Evolutionary conservation across 1,140 invertebrate genomes (phyloP).

Genomic region (Holcopasites calliopsidis): DNA sequence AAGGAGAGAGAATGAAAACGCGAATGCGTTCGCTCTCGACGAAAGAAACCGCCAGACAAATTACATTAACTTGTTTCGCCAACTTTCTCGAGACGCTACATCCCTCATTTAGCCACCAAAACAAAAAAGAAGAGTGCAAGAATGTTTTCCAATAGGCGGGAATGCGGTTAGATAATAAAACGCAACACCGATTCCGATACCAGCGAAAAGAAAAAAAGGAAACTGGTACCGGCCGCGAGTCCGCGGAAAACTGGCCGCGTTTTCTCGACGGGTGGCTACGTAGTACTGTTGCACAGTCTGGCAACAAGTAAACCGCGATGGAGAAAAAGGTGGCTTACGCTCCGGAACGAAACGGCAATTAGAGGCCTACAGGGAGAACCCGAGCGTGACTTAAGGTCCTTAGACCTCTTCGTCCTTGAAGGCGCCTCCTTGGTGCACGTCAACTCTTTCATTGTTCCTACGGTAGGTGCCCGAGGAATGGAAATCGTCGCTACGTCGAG

Average conservation of each 20-base stretch:
- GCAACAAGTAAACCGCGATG: not conserved
- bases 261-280: constrained; percentile 4
- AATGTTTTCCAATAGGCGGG: too few species aligned
- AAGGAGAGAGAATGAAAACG: too few species aligned
- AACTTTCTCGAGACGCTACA: too few species aligned
- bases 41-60: too few species aligned
- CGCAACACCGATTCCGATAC: not conserved
- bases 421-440: constrained; percentile 34
- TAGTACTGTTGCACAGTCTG: not conserved
- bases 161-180: not conserved
- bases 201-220: not conserved
- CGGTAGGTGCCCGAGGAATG: too few species aligned
- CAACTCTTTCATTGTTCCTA: constrained; percentile 51
- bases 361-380: constrained; percentile 54
- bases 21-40: too few species aligned
- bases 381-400: constrained; percentile 61
- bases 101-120: too few species aligned
- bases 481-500: too few species aligned
- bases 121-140: too few species aligned
- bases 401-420: constrained; percentile 55
- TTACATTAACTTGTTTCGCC: too few species aligned
- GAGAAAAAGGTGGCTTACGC: constrained; percentile 35
- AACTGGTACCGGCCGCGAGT: not conserved
- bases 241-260: not conserved
- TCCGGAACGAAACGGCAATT: constrained; percentile 63